phyloP scores from a whole-genome alignment of 2,888 invertebrate genomes.

The Eilema griseolum region DNA sequence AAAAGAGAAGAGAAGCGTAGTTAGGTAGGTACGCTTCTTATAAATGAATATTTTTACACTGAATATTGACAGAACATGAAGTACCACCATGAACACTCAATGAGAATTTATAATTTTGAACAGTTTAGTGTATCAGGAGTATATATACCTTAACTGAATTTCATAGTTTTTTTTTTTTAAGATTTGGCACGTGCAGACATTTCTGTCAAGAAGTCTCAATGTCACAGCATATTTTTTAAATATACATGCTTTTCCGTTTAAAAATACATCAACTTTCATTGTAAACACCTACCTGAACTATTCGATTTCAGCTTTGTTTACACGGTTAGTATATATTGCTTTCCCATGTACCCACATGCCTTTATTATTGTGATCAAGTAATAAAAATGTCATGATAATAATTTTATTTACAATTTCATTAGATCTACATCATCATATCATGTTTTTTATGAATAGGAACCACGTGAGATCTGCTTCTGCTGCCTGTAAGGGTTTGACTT shows the following conservation, averaged over 20 bases:
- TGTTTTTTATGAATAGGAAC: neutral
- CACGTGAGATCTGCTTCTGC: neutral
- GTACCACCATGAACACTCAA: neutral
- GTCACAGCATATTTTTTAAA: slow-evolving; percentile 11
- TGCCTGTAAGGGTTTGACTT: neutral
- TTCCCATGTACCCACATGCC: neutral
- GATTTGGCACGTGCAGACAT: slow-evolving; percentile 9
- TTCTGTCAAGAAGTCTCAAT: slow-evolving; percentile 25
- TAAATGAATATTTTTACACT: too few species aligned
- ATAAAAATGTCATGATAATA: neutral
- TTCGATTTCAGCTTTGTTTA: slow-evolving; percentile 5
- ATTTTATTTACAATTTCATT: too few species aligned
- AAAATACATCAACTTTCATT: slow-evolving; percentile 14
- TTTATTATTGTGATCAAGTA: neutral
- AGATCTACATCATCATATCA: too few species aligned
- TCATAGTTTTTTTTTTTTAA: neutral
- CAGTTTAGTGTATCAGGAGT: neutral
- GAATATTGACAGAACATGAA: too few species aligned
- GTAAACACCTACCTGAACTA: slow-evolving; percentile 13
- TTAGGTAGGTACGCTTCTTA: too few species aligned
- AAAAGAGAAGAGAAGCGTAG: too few species aligned
- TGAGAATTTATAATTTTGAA: neutral
- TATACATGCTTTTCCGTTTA: slow-evolving; percentile 7
- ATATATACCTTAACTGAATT: neutral
- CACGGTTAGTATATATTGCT: neutral